Conservation (phyloP, 1,140 invertebrate species). For the Pseudomyrmex sp. region DNA sequence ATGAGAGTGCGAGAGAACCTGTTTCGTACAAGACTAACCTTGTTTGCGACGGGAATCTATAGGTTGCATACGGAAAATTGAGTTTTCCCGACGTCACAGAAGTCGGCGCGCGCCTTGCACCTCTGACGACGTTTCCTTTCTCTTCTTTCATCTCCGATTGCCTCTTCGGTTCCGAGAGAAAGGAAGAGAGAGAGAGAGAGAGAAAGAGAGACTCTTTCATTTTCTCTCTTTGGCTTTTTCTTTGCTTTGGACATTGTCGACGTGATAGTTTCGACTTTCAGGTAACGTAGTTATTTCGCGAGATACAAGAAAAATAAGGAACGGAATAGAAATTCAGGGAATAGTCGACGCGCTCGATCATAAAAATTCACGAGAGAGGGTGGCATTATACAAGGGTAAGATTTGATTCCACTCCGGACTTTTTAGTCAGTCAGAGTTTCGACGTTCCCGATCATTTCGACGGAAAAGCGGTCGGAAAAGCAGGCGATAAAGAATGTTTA, state of each 20-base stretch:
- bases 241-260: conserved; percentile 10
- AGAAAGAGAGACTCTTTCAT: neutral
- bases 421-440: neutral
- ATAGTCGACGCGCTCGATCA: neutral
- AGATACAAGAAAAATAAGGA: neutral
- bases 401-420: neutral
- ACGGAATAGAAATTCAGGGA: neutral
- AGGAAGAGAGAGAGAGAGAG: too few relatives aligned
- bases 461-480: conserved; percentile 1
- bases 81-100: conserved; percentile 62
- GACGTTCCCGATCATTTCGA: neutral
- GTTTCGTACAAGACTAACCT: conserved; percentile 44
- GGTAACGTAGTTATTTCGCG: conserved; percentile 41
- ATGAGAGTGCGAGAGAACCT: neutral
- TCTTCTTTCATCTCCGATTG: conserved; percentile 20
- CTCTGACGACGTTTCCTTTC: conserved; percentile 27
- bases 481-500: conserved; percentile 31
- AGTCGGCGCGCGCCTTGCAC: conserved; percentile 11
- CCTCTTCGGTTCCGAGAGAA: conserved; percentile 1
- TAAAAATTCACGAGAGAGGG: too few relatives aligned
- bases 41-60: conserved; percentile 55
- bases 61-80: conserved; percentile 67
- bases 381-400: neutral
- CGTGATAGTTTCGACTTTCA: conserved; percentile 55
- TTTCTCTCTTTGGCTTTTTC: neutral